Conservation (phyloP, 2,113 vertebrate species). For the Pseudois nayaur region DNA sequence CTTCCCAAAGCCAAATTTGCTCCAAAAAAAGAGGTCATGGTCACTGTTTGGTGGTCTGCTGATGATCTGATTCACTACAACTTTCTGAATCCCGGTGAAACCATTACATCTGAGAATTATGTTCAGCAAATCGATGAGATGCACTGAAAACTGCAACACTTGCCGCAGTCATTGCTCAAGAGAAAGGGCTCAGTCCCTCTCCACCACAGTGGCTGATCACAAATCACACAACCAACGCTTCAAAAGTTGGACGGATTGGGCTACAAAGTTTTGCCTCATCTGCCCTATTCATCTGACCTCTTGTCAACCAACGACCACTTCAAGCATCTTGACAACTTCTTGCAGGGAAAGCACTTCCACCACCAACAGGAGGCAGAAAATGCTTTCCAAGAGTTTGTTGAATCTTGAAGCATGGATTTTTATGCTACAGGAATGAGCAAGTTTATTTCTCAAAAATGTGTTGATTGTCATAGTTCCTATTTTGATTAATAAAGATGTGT, state of each 20-base stretch:
- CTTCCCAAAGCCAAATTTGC: background rate
- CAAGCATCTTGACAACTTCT: background rate
- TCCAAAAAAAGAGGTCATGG: background rate
- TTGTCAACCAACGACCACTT: rapidly evolving
- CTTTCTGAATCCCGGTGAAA: background rate
- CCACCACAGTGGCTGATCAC: background rate
- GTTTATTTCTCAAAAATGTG: background rate
- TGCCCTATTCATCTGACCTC: background rate
- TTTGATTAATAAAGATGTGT: background rate
- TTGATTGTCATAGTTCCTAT: background rate
- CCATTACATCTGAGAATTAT: background rate
- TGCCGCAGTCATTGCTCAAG: background rate
- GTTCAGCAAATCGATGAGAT: background rate
- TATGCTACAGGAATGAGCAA: background rate
- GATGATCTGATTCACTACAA: background rate
- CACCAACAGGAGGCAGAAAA: background rate
- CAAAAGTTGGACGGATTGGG: background rate
- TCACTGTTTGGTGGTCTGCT: background rate
- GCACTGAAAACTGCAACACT: background rate
- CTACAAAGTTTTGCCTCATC: background rate
- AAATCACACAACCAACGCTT: background rate
- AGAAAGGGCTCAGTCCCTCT: background rate
- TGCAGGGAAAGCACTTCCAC: background rate
- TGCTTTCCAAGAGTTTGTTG: background rate
- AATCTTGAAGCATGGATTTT: background rate